phyloP scores from a whole-genome alignment of 1,140 invertebrate species.

The Drosophila gunungcola region DNA sequence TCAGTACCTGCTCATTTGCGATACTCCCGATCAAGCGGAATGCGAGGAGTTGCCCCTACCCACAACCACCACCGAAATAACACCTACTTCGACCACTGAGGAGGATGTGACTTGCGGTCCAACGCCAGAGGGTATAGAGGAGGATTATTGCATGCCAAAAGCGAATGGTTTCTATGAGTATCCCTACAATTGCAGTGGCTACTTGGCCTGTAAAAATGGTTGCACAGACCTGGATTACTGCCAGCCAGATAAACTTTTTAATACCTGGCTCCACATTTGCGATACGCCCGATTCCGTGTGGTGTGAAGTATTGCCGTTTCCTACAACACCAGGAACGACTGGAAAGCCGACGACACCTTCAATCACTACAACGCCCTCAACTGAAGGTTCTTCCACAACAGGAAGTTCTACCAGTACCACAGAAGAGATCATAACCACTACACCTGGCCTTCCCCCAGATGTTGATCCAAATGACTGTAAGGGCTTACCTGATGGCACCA shows the following conservation, averaged over 20 bases:
- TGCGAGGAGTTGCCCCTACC: slow-evolving; percentile 64
- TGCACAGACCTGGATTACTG: slow-evolving; percentile 60
- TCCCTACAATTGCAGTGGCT: slow-evolving; percentile 58
- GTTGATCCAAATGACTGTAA: slow-evolving; percentile 50
- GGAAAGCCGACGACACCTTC: slow-evolving; percentile 6
- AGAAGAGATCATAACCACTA: slow-evolving; percentile 25
- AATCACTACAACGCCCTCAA: slow-evolving; percentile 7
- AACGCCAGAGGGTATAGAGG: slow-evolving; percentile 28
- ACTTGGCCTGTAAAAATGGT: slow-evolving; percentile 56
- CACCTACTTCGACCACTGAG: slow-evolving; percentile 24
- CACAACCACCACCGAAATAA: slow-evolving; percentile 16
- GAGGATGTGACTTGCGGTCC: slow-evolving; percentile 35
- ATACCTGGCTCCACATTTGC: slow-evolving; percentile 53
- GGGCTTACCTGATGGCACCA: slow-evolving; percentile 15
- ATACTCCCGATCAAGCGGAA: slow-evolving; percentile 63
- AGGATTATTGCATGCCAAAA: slow-evolving; percentile 35
- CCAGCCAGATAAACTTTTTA: slow-evolving; percentile 61
- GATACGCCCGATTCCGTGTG: slow-evolving; percentile 62
- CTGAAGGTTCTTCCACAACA: slow-evolving; percentile 16
- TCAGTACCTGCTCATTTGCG: slow-evolving; percentile 48
- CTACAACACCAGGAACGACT: slow-evolving; percentile 32
- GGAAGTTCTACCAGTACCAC: slow-evolving; percentile 8
- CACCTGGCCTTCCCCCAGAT: slow-evolving; percentile 47
- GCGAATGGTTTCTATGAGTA: slow-evolving; percentile 70
- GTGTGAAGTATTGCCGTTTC: slow-evolving; percentile 41